Evolutionary conservation across 2,888 invertebrate species (phyloP).

Genomic region (Oscheius sp.): DNA sequence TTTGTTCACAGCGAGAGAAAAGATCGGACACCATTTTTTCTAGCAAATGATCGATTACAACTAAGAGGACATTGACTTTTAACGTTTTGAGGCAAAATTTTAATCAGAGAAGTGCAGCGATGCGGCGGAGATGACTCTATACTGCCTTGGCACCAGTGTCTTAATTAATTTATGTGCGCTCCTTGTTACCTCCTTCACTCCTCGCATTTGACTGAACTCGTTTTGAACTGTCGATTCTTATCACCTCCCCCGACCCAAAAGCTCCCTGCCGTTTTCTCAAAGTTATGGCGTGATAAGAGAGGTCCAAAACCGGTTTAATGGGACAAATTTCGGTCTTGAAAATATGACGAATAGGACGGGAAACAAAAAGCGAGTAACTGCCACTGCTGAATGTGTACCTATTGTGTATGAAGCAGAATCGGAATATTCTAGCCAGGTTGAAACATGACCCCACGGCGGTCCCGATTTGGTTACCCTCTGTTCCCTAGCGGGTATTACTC

Average conservation of each 20-base stretch:
- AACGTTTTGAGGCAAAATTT: constrained; percentile 2
- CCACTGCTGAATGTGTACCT: too few species aligned
- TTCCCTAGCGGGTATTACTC: background rate
- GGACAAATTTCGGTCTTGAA: constrained; percentile 2
- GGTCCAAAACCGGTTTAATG: background rate
- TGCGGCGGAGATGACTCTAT: constrained; percentile 23
- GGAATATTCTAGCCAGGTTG: too few species aligned
- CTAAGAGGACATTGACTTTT: too few species aligned
- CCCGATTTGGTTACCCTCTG: too few species aligned
- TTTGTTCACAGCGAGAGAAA: too few species aligned
- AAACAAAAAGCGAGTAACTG: too few species aligned
- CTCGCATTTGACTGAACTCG: background rate
- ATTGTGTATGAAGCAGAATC: too few species aligned
- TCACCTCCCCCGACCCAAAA: background rate
- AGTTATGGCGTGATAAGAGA: background rate
- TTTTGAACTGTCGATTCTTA: constrained; percentile 13
- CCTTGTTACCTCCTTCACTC: constrained; percentile 3
- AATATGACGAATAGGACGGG: background rate
- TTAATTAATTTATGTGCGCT: constrained; percentile 36
- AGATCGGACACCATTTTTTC: too few species aligned
- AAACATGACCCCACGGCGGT: too few species aligned
- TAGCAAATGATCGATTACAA: too few species aligned
- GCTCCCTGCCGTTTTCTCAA: background rate
- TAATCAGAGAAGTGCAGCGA: constrained; percentile 33
- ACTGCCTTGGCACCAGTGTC: constrained; percentile 29